Evolutionary conservation across 35 echinoderm and acorn worm genomes (phyloP).

Genomic region (Lytechinus variegatus): DNA sequence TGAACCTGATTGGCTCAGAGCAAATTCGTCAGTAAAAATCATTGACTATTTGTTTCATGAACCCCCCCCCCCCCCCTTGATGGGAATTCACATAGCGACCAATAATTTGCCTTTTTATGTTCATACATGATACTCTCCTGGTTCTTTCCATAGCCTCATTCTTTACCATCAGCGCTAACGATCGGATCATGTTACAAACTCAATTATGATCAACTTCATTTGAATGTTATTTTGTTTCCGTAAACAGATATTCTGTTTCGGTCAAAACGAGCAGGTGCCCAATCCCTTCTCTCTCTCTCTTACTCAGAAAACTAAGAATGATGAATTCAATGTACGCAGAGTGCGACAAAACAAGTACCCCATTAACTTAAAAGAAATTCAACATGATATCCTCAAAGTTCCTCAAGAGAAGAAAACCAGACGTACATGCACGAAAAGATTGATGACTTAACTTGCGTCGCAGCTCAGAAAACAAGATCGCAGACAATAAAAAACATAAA

Average conservation of each 20-base stretch:
- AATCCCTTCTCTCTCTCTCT: not conserved
- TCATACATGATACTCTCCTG: not conserved
- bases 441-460: not conserved
- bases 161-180: not conserved
- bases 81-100: too few species aligned
- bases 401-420: not conserved
- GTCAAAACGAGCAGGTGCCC: too few species aligned
- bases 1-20: too few species aligned
- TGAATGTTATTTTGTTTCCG: not conserved
- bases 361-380: not conserved
- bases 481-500: not conserved
- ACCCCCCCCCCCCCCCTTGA: too few species aligned
- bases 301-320: not conserved
- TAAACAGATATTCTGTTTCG: not conserved
- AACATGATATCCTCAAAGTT: not conserved
- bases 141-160: not conserved
- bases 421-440: not conserved
- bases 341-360: not conserved
- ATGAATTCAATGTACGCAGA: not conserved
- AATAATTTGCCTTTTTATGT: not conserved
- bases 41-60: too few species aligned
- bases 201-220: not conserved
- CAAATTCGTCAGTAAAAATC: too few species aligned
- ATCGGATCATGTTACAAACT: not conserved
- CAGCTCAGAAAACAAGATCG: not conserved